Base-by-base conservation (phyloP, 2,797 vertebrate species). In the Poeciliopsis infans region DNA sequence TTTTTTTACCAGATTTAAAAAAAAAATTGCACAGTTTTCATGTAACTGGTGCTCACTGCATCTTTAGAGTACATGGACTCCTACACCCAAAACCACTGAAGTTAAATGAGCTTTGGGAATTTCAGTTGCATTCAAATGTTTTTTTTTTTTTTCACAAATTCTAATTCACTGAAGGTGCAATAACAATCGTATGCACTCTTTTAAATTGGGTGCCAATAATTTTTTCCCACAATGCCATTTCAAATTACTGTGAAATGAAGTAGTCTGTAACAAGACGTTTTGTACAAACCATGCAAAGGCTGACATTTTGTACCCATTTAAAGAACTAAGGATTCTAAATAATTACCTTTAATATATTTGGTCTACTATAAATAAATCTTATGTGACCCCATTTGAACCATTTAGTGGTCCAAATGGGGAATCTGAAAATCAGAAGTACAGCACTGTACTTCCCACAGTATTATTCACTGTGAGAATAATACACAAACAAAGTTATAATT, bases 11-110 rank as follows among this genome's bases (percentile, higher is more conserved):
- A 83, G 74, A 51, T 71, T 47, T 45, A 2, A 1, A 23, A 2
- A 1, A 23, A 16, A 78, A 78, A 71, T 69, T 31, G 71, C 47
- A 33, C 3, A 39, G 1, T 84, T 85, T 80, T 83, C 18, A 74
- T 28, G 73, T 79, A 73, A 57, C 23, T 76, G 74, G 41, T 85
- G 85, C 78, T 86, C 28, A 4, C 41, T 45, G 74, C 79, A 83
- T 81, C 72, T 77, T 85, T 73, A 66, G 31, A 80, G 83, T 31
- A 72, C 49, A 76, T 47, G 25, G 55, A 55, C 73, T 89, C 72
- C 41, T 64, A 20, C 74, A 77, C 66, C 69, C 77, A 68, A 33
- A 61, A 33, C 72, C 36, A 45, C 33, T 72, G 8, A 73, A 75
- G 15, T 49, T 53, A 23, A 46, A 76, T 57, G 25, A 36, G 71